Percentiles rank a stretch among this genome's conserved stretches.
phyloP scores from a whole-genome alignment of 2,113 vertebrate genomes.

The Pangasianodon hypophthalmus region DNA sequence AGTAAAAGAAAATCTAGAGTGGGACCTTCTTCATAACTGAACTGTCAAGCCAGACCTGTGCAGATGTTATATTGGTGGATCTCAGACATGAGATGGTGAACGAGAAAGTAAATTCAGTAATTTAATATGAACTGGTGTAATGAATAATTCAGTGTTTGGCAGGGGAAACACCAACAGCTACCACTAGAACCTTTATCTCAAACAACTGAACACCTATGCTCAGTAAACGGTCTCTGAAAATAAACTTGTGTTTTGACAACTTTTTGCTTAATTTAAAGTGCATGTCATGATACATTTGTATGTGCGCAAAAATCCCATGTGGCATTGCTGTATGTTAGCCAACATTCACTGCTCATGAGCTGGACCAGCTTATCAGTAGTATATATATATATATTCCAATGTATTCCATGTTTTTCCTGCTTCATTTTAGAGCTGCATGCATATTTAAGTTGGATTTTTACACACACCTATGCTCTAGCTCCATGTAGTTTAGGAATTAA shows the following conservation, averaged over 20 bases:
- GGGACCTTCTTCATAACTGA: not conserved
- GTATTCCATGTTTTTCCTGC: slow-evolving; percentile 23
- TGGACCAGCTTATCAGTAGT: slow-evolving; percentile 30
- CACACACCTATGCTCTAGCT: slow-evolving; percentile 54
- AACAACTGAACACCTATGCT: slow-evolving; percentile 31
- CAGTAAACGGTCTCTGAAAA: not conserved
- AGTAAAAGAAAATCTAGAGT: no score
- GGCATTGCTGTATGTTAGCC: not conserved
- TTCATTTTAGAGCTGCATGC: slow-evolving; percentile 50
- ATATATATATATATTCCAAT: no score
- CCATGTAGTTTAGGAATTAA: slow-evolving; percentile 62
- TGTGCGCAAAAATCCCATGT: slow-evolving; percentile 1
- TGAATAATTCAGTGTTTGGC: slow-evolving; percentile 57
- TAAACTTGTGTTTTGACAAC: not conserved
- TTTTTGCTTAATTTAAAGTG: not conserved
- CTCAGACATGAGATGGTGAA: not conserved
- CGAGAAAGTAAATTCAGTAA: not conserved
- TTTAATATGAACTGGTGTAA: slow-evolving; percentile 36
- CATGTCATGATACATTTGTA: not conserved
- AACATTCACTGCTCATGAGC: not conserved
- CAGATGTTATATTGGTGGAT: not conserved
- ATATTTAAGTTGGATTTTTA: slow-evolving; percentile 59
- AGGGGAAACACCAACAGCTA: slow-evolving; percentile 29
- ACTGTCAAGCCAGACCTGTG: not conserved
- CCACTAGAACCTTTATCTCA: slow-evolving; percentile 18